Evolutionary conservation across 2,888 invertebrate species (phyloP).

Genomic region (Pardosa pseudoannulata): DNA sequence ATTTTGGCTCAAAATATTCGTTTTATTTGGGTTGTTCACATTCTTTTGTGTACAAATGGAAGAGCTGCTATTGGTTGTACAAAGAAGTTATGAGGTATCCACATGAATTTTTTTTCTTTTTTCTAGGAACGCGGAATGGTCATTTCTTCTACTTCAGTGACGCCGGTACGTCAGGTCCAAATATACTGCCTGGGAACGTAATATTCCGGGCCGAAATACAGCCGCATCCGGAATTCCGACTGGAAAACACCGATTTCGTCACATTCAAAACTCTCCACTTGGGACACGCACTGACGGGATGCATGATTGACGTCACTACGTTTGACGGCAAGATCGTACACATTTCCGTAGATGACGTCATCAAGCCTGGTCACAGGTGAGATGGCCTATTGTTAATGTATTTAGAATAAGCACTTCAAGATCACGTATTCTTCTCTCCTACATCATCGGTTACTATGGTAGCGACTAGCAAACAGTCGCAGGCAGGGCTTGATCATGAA

Average conservation of each 20-base stretch:
- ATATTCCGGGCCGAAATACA: slow-evolving; percentile 36
- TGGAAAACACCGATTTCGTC: slow-evolving; percentile 44
- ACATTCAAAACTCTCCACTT: slow-evolving; percentile 5
- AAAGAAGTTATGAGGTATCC: no score
- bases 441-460: no score
- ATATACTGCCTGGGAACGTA: slow-evolving; percentile 47
- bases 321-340: slow-evolving; percentile 52
- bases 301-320: slow-evolving; percentile 31
- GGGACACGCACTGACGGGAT: slow-evolving; percentile 47
- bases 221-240: slow-evolving; percentile 23
- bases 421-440: no score
- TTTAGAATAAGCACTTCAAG: no score
- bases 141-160: slow-evolving; percentile 39
- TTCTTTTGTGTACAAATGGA: no score
- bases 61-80: no score
- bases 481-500: no score
- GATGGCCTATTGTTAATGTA: no score
- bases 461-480: no score
- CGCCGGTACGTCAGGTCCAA: slow-evolving; percentile 44
- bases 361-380: slow-evolving; percentile 49
- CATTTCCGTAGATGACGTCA: slow-evolving; percentile 37
- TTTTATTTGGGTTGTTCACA: no score
- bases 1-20: no score
- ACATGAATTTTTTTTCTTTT: no score
- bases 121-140: slow-evolving; percentile 33